These are phyloP conservation scores for Netta rufina DNA, from an alignment of 2,797 vertebrate species.

Conservation along the genomic window DNA sequence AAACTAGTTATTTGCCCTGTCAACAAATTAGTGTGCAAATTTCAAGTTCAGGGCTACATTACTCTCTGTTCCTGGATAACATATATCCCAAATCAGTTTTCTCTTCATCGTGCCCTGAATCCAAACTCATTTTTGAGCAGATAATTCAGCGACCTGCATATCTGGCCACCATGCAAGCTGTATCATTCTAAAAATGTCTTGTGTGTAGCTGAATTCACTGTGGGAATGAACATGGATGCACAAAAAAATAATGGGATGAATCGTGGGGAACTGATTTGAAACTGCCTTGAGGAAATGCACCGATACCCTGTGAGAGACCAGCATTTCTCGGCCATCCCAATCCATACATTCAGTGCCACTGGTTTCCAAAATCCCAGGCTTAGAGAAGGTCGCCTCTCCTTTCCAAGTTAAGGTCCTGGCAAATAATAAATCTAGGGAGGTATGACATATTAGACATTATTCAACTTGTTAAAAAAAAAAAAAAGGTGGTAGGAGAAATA, in stretches of 20 bases:
- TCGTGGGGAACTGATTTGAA: background rate
- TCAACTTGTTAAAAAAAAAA: background rate
- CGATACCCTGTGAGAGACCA: background rate
- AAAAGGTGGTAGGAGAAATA: background rate
- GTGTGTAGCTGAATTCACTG: background rate
- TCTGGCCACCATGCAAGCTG: background rate
- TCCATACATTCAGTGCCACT: background rate
- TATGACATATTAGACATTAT: background rate
- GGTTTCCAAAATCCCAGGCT: background rate
- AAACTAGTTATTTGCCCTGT: background rate
- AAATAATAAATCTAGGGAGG: background rate
- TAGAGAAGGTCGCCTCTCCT: background rate
- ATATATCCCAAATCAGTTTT: background rate
- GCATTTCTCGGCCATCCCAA: background rate
- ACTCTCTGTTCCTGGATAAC: background rate
- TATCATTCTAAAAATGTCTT: background rate
- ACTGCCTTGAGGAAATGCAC: background rate
- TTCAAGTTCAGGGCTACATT: background rate
- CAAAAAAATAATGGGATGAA: background rate
- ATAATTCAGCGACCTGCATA: background rate
- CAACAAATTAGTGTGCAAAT: background rate
- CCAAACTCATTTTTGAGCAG: background rate
- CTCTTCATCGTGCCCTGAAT: background rate
- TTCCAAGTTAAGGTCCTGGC: background rate
- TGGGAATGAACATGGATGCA: background rate